Evolutionary conservation across 2,113 vertebrate genomes (phyloP), one percentile per base, ranked within the genome.

Genomic region (Amphiprion ocellaris): DNA sequence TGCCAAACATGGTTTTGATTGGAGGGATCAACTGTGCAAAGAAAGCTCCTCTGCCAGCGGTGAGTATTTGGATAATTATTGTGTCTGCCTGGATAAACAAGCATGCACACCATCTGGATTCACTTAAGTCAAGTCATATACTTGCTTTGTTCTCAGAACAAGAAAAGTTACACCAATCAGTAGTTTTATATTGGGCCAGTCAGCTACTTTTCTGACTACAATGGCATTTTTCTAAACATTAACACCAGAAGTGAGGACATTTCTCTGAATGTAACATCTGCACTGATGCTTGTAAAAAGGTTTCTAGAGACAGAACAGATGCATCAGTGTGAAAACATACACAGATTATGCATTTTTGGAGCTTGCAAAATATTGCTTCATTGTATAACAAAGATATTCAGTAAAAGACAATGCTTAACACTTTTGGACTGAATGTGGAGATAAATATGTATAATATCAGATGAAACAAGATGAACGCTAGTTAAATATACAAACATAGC

Each of bases 1-100:
- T 98, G 96, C 97, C 96, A 65, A 98, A 97, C 71, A 92, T 95
- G 91, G 41, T 97, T 81, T 93, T 92, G 0, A 93, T 96, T 1
- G 95, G 95, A 24, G 96, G 95, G 10, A 94, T 95, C 90, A 96
- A 94, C 72, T 96, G 95, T 90, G 85, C 15, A 71, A 91, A 75
- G 46, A 84, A 53, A 39, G 93, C 74, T n/a, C 54, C 88, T 11
- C 86, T 98, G 3, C 72, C 95, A 44, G 88, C 87, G 65, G 96
- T 96, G 78, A 87, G 94, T 93, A 67, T 15, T 65, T 15, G 33
- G 64, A 55, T n/a, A n/a, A 74, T 53, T 74, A 26, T 4, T 53
- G 74, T 69, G 17, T 23, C 30, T 44, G 3, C 12, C 52, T 63
- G 54, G n/a, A 3, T 44, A 76, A 76, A 66, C 39, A 59, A 33